Conservation (phyloP, 2,888 invertebrate species). For the Phytoseiulus persimilis region DNA sequence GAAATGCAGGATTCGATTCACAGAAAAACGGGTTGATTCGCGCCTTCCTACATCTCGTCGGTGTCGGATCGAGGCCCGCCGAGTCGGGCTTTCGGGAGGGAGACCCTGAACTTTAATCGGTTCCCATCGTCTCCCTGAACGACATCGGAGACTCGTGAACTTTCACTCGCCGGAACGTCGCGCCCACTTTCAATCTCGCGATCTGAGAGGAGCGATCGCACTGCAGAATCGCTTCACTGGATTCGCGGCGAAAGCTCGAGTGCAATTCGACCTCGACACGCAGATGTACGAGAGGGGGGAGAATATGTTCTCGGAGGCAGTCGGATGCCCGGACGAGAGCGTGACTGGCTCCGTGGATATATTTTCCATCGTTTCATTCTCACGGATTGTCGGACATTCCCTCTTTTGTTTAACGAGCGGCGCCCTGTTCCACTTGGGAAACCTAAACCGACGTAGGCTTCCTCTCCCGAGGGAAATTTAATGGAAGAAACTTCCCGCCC, state of each 20-base stretch:
- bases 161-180: too few relatives aligned
- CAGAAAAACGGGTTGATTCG: too few relatives aligned
- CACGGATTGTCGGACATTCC: neutral
- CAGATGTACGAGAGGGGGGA: neutral
- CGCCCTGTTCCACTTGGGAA: slow-evolving; percentile 16
- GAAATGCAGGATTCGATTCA: too few relatives aligned
- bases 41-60: too few relatives aligned
- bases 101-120: too few relatives aligned
- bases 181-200: too few relatives aligned
- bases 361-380: neutral
- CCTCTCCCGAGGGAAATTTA: slow-evolving; percentile 35
- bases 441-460: slow-evolving; percentile 24
- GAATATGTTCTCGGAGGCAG: neutral
- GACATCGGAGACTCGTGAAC: too few relatives aligned
- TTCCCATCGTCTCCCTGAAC: too few relatives aligned
- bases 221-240: neutral
- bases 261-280: neutral
- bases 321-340: neutral
- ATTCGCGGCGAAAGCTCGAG: neutral
- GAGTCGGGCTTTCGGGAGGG: too few relatives aligned
- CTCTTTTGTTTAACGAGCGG: slow-evolving; percentile 5
- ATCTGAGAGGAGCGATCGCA: neutral
- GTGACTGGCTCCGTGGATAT: neutral
- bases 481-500: neutral
- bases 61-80: too few relatives aligned